Evolutionary conservation across 2,888 invertebrate genomes (phyloP).

Genomic region (Chironomus riparius): DNA sequence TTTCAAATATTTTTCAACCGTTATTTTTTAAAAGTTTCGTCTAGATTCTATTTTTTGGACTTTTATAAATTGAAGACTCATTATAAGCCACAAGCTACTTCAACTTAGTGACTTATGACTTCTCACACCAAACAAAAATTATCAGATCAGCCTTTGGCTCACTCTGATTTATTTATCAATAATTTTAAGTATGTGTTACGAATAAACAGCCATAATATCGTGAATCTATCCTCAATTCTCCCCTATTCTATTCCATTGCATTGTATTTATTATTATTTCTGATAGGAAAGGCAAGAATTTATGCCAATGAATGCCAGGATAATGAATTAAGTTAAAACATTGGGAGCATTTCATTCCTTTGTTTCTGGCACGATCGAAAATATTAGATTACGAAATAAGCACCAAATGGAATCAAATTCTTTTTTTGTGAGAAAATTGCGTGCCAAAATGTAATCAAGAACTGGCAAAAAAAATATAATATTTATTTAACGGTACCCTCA

Average conservation of each 20-base stretch:
- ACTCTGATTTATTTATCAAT: too few relatives aligned
- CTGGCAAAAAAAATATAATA: background rate
- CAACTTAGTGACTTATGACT: too few relatives aligned
- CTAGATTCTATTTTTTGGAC: too few relatives aligned
- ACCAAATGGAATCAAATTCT: background rate
- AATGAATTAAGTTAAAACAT: conserved; percentile 19
- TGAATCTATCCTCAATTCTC: background rate
- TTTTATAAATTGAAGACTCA: too few relatives aligned
- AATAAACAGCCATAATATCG: too few relatives aligned
- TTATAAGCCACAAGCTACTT: too few relatives aligned
- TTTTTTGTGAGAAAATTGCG: conserved; percentile 13
- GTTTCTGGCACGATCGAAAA: background rate
- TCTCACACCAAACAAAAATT: too few relatives aligned
- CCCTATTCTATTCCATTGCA: background rate
- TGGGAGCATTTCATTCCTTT: background rate
- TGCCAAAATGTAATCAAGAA: conserved; percentile 14
- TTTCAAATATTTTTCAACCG: too few relatives aligned
- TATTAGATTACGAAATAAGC: background rate
- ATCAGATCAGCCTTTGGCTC: too few relatives aligned
- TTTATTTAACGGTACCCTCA: conserved; percentile 9
- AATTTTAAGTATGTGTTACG: too few relatives aligned
- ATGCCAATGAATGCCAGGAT: background rate
- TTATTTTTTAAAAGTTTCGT: too few relatives aligned
- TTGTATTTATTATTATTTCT: background rate
- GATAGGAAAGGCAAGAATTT: background rate